phyloP scores from a whole-genome alignment of 2,888 invertebrate genomes.

The Clistopyga incitator region DNA sequence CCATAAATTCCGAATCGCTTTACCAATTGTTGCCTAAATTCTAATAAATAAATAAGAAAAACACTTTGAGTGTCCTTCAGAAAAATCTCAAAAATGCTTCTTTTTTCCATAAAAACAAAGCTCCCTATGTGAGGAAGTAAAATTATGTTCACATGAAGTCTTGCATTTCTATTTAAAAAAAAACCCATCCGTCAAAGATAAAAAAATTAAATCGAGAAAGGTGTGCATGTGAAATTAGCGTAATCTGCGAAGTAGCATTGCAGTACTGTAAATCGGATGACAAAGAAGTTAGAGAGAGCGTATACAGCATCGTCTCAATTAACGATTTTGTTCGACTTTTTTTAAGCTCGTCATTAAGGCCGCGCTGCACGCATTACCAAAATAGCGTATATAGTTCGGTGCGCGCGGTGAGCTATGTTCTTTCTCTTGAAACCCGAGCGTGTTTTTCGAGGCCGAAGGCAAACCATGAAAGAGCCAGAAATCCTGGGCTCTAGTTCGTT shows the following conservation, averaged over 20 bases:
- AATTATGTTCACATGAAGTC: too few relatives aligned
- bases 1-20: too few relatives aligned
- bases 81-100: too few relatives aligned
- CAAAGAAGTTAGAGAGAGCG: background rate
- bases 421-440: background rate
- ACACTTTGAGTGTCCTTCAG: too few relatives aligned
- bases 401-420: background rate
- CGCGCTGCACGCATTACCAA: background rate
- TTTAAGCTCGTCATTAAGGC: background rate
- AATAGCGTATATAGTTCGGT: background rate
- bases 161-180: too few relatives aligned
- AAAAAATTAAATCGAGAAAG: background rate
- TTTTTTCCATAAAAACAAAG: too few relatives aligned
- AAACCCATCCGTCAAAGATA: too few relatives aligned
- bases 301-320: background rate
- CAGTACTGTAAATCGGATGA: background rate
- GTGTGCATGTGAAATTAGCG: background rate
- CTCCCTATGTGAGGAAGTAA: too few relatives aligned
- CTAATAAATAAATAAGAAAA: too few relatives aligned
- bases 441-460: conserved; percentile 73
- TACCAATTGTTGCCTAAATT: too few relatives aligned
- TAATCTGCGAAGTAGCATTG: background rate
- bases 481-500: conserved; percentile 12
- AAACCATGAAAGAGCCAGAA: conserved; percentile 66
- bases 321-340: background rate